A percentile compares a stretch with the other conserved stretches of the same genome.
phyloP scores from a whole-genome alignment of 2,113 vertebrate genomes.

The Labrus mixtus region DNA sequence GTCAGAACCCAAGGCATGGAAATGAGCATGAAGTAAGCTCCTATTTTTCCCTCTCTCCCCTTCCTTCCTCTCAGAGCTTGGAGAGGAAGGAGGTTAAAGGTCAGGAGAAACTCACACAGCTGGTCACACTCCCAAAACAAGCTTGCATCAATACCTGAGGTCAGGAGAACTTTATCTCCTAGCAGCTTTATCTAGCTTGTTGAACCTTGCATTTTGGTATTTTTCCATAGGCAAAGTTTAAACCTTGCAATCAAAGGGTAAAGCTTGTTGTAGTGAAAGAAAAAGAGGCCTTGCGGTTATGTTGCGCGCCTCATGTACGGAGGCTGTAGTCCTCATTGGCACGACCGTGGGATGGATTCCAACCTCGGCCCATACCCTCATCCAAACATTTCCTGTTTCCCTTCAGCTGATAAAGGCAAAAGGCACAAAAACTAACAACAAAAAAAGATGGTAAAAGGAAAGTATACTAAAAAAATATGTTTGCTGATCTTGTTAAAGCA shows the following conservation, averaged over 20 bases:
- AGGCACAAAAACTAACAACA: too few relatives aligned
- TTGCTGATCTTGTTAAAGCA: too few relatives aligned
- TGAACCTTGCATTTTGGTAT: neutral
- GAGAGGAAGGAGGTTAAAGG: constrained; percentile 26
- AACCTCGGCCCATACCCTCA: too few relatives aligned
- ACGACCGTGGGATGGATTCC: too few relatives aligned
- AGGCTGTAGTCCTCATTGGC: too few relatives aligned
- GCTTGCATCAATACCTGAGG: neutral
- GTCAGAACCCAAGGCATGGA: constrained; percentile 21
- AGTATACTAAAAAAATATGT: too few relatives aligned
- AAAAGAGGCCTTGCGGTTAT: too few relatives aligned
- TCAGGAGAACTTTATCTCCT: neutral
- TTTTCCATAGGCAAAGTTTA: neutral
- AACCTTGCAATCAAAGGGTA: neutral
- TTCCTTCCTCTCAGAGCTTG: neutral
- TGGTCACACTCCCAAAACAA: constrained; percentile 6
- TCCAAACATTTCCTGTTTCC: too few relatives aligned
- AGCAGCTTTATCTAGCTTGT: neutral
- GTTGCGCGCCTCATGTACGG: too few relatives aligned
- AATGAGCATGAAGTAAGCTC: constrained; percentile 46
- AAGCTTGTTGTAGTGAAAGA: neutral
- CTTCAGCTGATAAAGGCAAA: too few relatives aligned
- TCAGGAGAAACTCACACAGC: constrained; percentile 26
- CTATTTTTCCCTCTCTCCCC: neutral
- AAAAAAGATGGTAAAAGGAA: too few relatives aligned